These are phyloP conservation scores for Catocala fraxini DNA, from an alignment of 2,888 invertebrate species.

Conservation along the genomic window DNA sequence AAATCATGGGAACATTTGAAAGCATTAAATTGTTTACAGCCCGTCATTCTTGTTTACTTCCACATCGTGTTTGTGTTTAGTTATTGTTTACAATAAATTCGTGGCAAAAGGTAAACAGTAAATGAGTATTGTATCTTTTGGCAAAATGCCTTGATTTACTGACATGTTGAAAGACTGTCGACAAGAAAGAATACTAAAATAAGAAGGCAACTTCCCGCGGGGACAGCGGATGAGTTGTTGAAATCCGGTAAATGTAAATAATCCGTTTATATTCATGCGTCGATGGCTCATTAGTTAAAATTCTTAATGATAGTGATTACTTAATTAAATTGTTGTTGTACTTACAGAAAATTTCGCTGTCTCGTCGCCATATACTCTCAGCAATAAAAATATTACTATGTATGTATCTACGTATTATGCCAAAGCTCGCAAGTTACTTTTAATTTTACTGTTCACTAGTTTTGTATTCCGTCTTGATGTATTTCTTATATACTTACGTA, in stretches of 20 bases:
- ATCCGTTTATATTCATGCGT: constrained; percentile 21
- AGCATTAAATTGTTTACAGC: constrained; percentile 40
- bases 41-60: constrained; percentile 36
- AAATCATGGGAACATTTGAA: constrained; percentile 30
- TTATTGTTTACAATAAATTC: constrained; percentile 38
- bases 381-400: constrained; percentile 19
- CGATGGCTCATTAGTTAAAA: constrained; percentile 28
- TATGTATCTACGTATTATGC: constrained; percentile 28
- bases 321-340: constrained; percentile 23
- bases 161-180: constrained; percentile 23
- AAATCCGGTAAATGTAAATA: constrained; percentile 31
- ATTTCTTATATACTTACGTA: background rate
- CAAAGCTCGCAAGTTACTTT: constrained; percentile 11
- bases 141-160: constrained; percentile 25
- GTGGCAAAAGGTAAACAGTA: constrained; percentile 43
- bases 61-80: constrained; percentile 22
- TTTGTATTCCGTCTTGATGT: constrained; percentile 2
- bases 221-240: constrained; percentile 32
- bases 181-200: constrained; percentile 21
- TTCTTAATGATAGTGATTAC: constrained; percentile 33
- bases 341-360: background rate
- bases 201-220: too few relatives aligned
- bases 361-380: constrained; percentile 16
- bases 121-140: constrained; percentile 38
- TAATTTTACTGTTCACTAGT: constrained; percentile 21